Conservation (phyloP, 2,888 invertebrate species). For the Venustoraphidia nigricollis region DNA sequence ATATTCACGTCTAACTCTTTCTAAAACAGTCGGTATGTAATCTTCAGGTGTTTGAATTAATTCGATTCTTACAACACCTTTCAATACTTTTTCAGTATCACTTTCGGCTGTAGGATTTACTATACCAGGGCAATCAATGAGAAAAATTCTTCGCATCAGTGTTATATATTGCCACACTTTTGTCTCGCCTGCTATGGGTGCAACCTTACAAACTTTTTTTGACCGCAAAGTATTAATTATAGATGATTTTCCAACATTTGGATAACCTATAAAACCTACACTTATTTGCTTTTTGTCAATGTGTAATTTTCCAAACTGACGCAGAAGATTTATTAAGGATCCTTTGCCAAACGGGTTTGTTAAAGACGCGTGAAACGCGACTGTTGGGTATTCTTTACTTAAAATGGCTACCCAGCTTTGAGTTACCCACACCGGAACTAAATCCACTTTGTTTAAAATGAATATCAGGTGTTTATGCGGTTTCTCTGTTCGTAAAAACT, state of each 20-base stretch:
- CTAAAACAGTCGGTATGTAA: slow-evolving; percentile 74
- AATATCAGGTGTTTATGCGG: slow-evolving; percentile 95
- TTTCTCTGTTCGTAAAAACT: slow-evolving; percentile 85
- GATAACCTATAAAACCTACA: slow-evolving; percentile 97
- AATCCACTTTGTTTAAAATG: slow-evolving; percentile 89
- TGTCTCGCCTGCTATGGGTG: slow-evolving; percentile 95
- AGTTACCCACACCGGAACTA: slow-evolving; percentile 96
- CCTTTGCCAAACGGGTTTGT: slow-evolving; percentile 98
- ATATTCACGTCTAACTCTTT: slow-evolving; percentile 79
- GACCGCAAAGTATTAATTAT: slow-evolving; percentile 91
- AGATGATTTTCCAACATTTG: slow-evolving; percentile 97
- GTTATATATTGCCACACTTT: slow-evolving; percentile 99
- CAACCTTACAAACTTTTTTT: slow-evolving; percentile 97
- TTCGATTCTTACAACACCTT: slow-evolving; percentile 95
- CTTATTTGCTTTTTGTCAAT: slow-evolving; percentile 96
- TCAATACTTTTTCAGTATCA: slow-evolving; percentile 87
- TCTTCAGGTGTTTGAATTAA: slow-evolving; percentile 88
- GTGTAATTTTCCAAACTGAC: slow-evolving; percentile 90
- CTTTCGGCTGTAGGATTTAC: slow-evolving; percentile 95
- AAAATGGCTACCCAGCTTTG: slow-evolving; percentile 94
- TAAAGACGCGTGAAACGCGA: slow-evolving; percentile 97
- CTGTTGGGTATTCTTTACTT: slow-evolving; percentile 88
- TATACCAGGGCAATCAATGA: slow-evolving; percentile 98
- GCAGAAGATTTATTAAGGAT: slow-evolving; percentile 83
- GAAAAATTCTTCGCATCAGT: slow-evolving; percentile 87